Evolutionary conservation across 2,888 invertebrate genomes (phyloP), one percentile per base, ranked within the genome.

Genomic region (Nomada hirtipes): DNA sequence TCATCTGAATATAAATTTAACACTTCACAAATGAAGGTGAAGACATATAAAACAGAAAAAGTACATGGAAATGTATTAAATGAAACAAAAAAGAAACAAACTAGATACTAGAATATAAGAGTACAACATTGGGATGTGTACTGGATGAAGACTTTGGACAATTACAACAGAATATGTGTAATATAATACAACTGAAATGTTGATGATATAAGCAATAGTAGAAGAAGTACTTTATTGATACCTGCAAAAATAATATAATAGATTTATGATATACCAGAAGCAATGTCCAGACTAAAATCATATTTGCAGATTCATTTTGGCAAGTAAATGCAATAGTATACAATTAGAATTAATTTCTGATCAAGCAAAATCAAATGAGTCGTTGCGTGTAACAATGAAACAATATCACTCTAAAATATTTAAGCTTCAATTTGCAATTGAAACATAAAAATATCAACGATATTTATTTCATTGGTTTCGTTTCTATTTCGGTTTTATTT

Each of bases 91-190:
- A 76, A 80, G 69, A 84, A 79, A 89, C 64, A 86, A 83, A 75
- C 81, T 75, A 85, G 74, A 77, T 64, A 68, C 82, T 85, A 84
- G 64, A 71, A 73, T 84, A 79, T 89, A 84, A 85, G 83, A 88
- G 88, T 89, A 91, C 85, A 86, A 85, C 75, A 85, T 90, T 90
- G 91, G 91, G 88, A 91, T 91, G 91, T 91, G 91, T 92, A 92
- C 91, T 92, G 91, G 91, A 92, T 89, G 87, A 86, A 90, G 90
- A 76, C 75, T 70, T 82, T 60, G 44, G 57, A 78, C 72, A 79
- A 82, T 74, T 63, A 68, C 69, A 76, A 76, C 69, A 75, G 65
- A 76, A 79, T 36, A 36, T 79, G 2, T 20, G 70, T 44, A 44
- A 67, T 85, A 76, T 74, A 73, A 77, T 76, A 86, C 50, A 85